These are phyloP conservation scores for Acipenser oxyrinchus DNA, from an alignment of 2,797 vertebrate species.

Conservation along the genomic window DNA sequence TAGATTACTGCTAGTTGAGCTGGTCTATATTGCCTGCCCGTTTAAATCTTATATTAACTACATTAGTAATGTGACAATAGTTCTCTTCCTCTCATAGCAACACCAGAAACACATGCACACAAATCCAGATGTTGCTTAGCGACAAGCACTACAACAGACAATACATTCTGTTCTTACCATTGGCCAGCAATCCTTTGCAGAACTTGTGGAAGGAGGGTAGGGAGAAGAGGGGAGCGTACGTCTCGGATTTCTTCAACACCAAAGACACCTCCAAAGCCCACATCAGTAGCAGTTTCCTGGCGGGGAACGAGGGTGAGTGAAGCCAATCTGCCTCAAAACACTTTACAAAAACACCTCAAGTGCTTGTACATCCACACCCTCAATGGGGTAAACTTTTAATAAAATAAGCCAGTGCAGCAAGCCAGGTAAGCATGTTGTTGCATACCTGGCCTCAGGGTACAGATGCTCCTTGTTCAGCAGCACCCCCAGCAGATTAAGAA, in stretches of 20 bases:
- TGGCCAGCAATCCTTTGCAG: conserved; percentile 87
- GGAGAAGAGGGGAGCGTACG: conserved; percentile 84
- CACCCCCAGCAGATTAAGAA: conserved; percentile 80
- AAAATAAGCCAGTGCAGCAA: too few relatives aligned
- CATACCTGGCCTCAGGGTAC: conserved; percentile 79
- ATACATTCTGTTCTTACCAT: conserved; percentile 63
- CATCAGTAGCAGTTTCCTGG: conserved; percentile 83
- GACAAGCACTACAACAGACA: neutral
- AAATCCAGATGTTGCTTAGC: neutral
- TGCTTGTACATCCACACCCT: too few relatives aligned
- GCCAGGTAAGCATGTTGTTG: conserved; percentile 6
- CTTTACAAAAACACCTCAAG: too few relatives aligned
- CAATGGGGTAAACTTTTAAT: too few relatives aligned
- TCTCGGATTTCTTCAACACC: conserved; percentile 93
- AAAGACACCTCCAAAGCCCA: conserved; percentile 91
- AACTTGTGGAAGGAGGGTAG: conserved; percentile 90
- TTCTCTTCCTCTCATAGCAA: too few relatives aligned
- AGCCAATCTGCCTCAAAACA: too few relatives aligned
- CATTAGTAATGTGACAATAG: too few relatives aligned
- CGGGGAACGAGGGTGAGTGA: too few relatives aligned
- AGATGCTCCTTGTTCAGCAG: conserved; percentile 85
- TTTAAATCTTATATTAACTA: too few relatives aligned
- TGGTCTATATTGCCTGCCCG: too few relatives aligned
- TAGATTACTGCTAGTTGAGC: too few relatives aligned
- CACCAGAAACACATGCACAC: neutral